Evolutionary conservation across 2,113 vertebrate genomes (phyloP).

Genomic region (Setophaga petechia): DNA sequence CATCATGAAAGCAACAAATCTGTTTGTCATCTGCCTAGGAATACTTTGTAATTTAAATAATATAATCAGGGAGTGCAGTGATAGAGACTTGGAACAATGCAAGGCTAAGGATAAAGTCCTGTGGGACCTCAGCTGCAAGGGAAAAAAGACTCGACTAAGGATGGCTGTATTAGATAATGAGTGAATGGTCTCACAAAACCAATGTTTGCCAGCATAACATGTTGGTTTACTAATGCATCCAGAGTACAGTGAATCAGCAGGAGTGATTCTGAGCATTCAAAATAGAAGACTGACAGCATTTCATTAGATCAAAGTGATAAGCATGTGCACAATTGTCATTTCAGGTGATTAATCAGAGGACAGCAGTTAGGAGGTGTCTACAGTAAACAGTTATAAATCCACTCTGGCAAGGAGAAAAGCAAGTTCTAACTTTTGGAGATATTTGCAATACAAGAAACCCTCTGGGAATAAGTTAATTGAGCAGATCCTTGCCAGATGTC

Average conservation of each 20-base stretch:
- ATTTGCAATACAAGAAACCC: neutral
- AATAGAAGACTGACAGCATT: neutral
- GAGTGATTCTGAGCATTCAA: neutral
- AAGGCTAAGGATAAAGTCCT: neutral
- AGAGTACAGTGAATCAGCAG: neutral
- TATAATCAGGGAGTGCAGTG: neutral
- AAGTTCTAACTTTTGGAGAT: neutral
- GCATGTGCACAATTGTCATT: neutral
- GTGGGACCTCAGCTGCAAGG: constrained; percentile 2
- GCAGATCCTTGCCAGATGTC: neutral
- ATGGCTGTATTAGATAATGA: neutral
- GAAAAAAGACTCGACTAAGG: neutral
- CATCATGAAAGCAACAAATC: neutral
- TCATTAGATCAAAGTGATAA: neutral
- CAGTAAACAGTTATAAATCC: neutral
- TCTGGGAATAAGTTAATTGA: neutral
- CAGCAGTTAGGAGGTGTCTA: neutral
- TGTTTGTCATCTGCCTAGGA: neutral
- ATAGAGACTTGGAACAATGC: neutral
- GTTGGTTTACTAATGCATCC: neutral
- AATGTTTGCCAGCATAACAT: neutral
- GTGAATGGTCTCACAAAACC: neutral
- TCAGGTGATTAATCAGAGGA: neutral
- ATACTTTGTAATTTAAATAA: constrained; percentile 7
- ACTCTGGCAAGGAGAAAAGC: neutral